phyloP scores from a whole-genome alignment of 2,888 invertebrate species.

The Zonitis immaculata region DNA sequence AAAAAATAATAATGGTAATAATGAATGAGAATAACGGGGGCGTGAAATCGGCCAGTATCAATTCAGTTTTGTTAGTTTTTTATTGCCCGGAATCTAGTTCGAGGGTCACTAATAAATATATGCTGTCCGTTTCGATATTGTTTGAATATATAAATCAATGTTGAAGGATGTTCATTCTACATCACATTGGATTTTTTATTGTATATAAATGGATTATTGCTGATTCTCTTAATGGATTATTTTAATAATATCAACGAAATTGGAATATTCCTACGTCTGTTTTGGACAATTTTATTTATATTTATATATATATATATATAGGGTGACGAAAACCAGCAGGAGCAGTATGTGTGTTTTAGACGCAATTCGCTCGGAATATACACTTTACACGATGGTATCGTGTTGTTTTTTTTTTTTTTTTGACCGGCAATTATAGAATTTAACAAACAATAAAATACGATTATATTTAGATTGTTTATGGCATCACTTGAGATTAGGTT shows the following conservation, averaged over 20 bases:
- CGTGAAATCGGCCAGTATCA: slow-evolving; percentile 39
- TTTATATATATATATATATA: too few relatives aligned
- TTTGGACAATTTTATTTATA: neutral
- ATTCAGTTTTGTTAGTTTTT: slow-evolving; percentile 35
- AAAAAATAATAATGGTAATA: neutral
- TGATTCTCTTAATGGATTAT: slow-evolving; percentile 1
- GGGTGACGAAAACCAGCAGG: neutral
- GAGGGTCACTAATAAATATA: slow-evolving; percentile 31
- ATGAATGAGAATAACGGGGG: slow-evolving; percentile 31
- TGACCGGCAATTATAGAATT: too few relatives aligned
- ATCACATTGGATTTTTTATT: slow-evolving; percentile 35
- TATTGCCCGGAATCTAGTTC: slow-evolving; percentile 28
- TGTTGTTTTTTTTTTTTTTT: too few relatives aligned
- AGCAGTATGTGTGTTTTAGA: neutral
- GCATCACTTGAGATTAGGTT: too few relatives aligned
- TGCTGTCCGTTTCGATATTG: slow-evolving; percentile 29
- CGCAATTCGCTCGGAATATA: too few relatives aligned
- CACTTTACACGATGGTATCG: too few relatives aligned
- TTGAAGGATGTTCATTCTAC: slow-evolving; percentile 37
- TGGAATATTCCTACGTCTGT: neutral
- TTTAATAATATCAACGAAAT: neutral
- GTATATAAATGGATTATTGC: neutral
- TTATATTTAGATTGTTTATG: too few relatives aligned
- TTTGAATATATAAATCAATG: slow-evolving; percentile 31
- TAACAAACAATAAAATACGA: neutral